Percentiles rank a stretch among this genome's conserved stretches.
These are phyloP conservation scores for Eubucco bourcierii DNA, from an alignment of 2,113 vertebrate species.

Conservation along the genomic window DNA sequence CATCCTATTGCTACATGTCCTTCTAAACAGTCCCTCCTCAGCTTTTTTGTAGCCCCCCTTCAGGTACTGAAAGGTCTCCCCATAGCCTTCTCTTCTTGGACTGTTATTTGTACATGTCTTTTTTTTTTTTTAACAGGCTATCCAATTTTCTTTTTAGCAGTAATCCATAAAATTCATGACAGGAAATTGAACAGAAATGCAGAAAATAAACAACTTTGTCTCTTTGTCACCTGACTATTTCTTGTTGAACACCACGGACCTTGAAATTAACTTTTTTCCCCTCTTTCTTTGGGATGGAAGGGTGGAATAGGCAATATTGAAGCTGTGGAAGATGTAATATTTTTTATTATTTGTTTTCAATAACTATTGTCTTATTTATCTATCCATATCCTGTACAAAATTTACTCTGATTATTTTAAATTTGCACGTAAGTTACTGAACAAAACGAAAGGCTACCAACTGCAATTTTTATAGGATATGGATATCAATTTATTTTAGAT, in stretches of 20 bases:
- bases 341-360: background rate
- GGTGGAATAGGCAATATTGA: background rate
- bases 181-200: background rate
- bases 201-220: background rate
- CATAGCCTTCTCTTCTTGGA: background rate
- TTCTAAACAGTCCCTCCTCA: no score
- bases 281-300: background rate
- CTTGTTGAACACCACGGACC: background rate
- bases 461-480: background rate
- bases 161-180: background rate
- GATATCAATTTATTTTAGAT: conserved; percentile 47
- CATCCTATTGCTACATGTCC: no score
- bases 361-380: background rate
- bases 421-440: background rate
- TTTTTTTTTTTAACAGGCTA: background rate
- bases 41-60: no score
- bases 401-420: background rate
- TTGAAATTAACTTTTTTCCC: background rate
- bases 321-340: background rate
- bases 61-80: no score
- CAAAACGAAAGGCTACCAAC: background rate
- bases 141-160: background rate
- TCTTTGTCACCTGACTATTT: background rate
- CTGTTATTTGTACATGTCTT: background rate
- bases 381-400: background rate